Conservation (phyloP, 2,113 vertebrate genomes). For the Psettodes erumei region DNA sequence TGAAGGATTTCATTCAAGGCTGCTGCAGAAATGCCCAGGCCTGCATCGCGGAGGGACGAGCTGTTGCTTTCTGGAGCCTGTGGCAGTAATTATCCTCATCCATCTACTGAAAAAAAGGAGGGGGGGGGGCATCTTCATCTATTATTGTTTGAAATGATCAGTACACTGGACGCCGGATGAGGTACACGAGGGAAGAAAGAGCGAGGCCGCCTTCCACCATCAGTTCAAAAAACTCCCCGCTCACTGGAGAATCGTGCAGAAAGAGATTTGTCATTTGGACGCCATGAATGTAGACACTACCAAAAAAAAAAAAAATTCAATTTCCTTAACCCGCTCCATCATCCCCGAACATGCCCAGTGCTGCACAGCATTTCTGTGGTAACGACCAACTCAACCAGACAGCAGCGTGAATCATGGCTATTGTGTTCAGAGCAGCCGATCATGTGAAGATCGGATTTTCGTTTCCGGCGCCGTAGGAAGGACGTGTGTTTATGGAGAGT, state of each 20-base stretch:
- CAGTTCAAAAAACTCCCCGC: background rate
- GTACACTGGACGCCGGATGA: background rate
- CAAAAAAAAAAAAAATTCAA: background rate
- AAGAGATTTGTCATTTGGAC: background rate
- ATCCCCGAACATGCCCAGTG: background rate
- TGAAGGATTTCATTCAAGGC: conserved; percentile 7
- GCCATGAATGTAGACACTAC: background rate
- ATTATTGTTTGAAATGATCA: background rate
- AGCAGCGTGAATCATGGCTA: background rate
- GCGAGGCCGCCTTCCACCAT: background rate
- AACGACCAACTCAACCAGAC: background rate
- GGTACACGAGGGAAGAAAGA: conserved; percentile 5
- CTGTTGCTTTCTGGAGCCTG: conserved; percentile 4
- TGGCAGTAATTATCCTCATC: conserved; percentile 5
- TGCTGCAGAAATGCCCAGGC: conserved; percentile 11
- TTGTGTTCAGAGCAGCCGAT: no score
- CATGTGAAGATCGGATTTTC: background rate
- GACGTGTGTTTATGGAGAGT: no score
- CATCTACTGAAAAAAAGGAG: background rate
- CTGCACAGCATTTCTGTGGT: background rate
- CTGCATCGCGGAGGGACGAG: background rate
- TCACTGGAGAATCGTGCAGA: background rate
- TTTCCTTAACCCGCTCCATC: background rate
- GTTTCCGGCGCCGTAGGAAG: no score
- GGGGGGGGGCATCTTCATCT: background rate